Base-by-base conservation (phyloP, 2,113 vertebrate species). In the Xyrauchen texanus region DNA sequence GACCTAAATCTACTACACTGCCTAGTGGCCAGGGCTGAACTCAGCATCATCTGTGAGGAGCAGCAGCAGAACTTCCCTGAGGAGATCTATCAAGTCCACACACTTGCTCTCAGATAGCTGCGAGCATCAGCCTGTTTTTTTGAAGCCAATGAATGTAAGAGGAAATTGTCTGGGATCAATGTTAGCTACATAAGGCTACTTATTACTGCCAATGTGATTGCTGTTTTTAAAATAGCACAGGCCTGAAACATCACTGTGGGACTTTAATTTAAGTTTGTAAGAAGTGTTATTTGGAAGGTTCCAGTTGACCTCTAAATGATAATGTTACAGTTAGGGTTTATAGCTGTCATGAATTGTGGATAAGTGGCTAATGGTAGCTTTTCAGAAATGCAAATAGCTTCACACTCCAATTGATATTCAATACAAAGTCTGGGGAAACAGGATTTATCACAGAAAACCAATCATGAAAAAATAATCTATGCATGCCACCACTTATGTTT, bases 41-140 rank as follows among this genome's bases (percentile, higher is more conserved):
- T 99, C 77, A 80, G 84, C 34, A 88, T 98, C 7, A 47, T 98
- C 81, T 92, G 92, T 0, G 92, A 98, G 81, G 97, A 99, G 79
- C 94, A 94, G 52, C 97, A 99, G 84, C 92, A 93, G 79, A 91
- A 96, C 91, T 96, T 99, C 71, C 98, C 97, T 0, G 95, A 98
- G 0, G 97, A 99, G 88, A 97, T 99, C 87, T 99, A 96, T 88
- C 95, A 98, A 0, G 97, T 99, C 44, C 95, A 97, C 84, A 96
- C 93, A 4, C 86, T 99, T 0, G 97, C 97, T 63, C 94, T 98
- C 86, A 94, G 96, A 95, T 98, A 95, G 80, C 81, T 57, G 34
- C 46, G 6, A 21, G 12, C 68, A 78, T 10, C 21, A 2, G 42
- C 21, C 21, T 34, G 21, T 34, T 34, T 34, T 1, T 34, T 34